Evolutionary conservation across 2,113 vertebrate genomes (phyloP).

Genomic region (Varanus komodoensis): DNA sequence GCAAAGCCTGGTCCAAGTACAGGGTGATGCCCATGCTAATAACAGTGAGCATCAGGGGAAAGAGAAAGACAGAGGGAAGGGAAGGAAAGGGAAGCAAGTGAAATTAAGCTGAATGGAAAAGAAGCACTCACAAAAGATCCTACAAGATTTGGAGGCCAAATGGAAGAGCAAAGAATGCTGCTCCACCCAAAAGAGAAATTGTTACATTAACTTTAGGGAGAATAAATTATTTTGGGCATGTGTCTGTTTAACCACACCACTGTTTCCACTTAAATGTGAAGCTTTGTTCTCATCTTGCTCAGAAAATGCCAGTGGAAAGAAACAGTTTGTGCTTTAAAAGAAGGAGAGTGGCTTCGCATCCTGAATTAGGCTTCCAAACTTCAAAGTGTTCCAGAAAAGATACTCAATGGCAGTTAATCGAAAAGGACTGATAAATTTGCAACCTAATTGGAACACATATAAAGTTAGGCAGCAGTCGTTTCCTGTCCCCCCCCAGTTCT

Average conservation of each 20-base stretch:
- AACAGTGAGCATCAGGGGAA: too few relatives aligned
- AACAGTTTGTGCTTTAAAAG: neutral
- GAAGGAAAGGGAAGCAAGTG: neutral
- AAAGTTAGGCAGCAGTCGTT: neutral
- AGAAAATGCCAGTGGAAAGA: constrained; percentile 1
- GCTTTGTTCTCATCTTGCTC: neutral
- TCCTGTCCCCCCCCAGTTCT: neutral
- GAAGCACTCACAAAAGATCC: neutral
- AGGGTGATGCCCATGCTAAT: neutral
- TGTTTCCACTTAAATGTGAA: neutral
- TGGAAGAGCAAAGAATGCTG: too few relatives aligned
- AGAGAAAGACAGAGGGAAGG: neutral
- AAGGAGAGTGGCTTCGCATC: constrained; percentile 1
- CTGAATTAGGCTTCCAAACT: constrained; percentile 16
- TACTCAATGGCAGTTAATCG: constrained; percentile 22
- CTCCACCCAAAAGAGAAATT: neutral
- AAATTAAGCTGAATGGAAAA: neutral
- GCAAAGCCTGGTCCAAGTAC: neutral
- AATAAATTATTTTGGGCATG: neutral
- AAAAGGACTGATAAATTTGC: constrained; percentile 14
- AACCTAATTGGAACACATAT: constrained; percentile 10
- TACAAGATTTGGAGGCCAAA: neutral
- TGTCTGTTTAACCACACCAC: neutral
- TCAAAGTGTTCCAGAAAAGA: constrained; percentile 23
- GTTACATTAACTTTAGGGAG: neutral